phyloP scores from a whole-genome alignment of 2,888 invertebrate genomes.

The Leptinotarsa juncta region DNA sequence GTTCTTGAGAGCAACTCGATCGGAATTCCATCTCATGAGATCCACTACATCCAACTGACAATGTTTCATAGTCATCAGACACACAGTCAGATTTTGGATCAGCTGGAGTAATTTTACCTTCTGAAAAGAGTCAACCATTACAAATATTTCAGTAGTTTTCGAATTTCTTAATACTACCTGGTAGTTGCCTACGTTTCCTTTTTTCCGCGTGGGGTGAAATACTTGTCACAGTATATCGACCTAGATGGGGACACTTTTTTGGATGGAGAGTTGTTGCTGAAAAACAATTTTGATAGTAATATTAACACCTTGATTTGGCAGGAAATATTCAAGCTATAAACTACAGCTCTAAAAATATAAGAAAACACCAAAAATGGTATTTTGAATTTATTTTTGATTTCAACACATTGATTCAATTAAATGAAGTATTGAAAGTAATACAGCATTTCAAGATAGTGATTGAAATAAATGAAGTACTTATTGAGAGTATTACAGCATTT shows the following conservation, averaged over 20 bases:
- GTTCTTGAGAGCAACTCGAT: slow-evolving; percentile 67
- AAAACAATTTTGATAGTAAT: slow-evolving; percentile 49
- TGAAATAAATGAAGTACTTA: too few relatives aligned
- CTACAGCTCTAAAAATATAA: neutral
- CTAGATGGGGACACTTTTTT: slow-evolving; percentile 77
- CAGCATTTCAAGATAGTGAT: neutral
- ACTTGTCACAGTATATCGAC: slow-evolving; percentile 72
- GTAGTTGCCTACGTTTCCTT: slow-evolving; percentile 68
- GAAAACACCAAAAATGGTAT: too few relatives aligned
- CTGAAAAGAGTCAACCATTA: slow-evolving; percentile 37
- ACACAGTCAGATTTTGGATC: slow-evolving; percentile 65
- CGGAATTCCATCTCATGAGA: slow-evolving; percentile 73
- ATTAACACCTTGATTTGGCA: neutral
- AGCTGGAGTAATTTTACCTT: slow-evolving; percentile 43
- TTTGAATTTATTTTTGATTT: neutral
- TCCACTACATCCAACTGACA: slow-evolving; percentile 72
- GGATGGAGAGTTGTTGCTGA: slow-evolving; percentile 73
- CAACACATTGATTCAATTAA: neutral
- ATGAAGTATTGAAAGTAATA: too few relatives aligned
- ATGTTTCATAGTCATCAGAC: slow-evolving; percentile 69
- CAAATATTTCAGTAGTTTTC: slow-evolving; percentile 9
- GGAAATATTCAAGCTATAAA: too few relatives aligned
- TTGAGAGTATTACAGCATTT: too few relatives aligned
- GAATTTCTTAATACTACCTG: slow-evolving; percentile 49
- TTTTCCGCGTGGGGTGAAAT: slow-evolving; percentile 51